Percentiles rank a stretch among this genome's conserved stretches.
Evolutionary conservation across 2,113 vertebrate species (phyloP).

Genomic region (Mobula hypostoma): DNA sequence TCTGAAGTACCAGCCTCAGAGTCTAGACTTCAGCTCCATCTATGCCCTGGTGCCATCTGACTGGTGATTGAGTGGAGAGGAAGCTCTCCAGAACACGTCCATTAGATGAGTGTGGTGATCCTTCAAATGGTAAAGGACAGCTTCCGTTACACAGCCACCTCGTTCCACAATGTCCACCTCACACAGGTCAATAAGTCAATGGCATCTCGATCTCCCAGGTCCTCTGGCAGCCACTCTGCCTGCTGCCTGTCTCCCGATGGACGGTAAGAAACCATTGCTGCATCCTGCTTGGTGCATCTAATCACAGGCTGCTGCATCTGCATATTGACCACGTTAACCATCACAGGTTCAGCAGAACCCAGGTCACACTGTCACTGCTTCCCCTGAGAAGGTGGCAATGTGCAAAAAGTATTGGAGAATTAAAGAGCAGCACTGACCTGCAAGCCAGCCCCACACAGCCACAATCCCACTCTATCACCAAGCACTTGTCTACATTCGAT

Average conservation of each 20-base stretch:
- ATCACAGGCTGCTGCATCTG: neutral
- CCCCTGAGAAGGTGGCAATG: fast-evolving
- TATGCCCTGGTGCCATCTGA: neutral
- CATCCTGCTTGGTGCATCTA: neutral
- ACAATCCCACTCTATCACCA: neutral
- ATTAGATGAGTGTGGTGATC: neutral
- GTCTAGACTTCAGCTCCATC: neutral
- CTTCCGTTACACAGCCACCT: neutral
- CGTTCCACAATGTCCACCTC: neutral
- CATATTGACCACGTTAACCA: neutral
- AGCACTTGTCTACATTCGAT: neutral
- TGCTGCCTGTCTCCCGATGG: neutral
- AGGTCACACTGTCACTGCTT: neutral
- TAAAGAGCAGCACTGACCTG: neutral
- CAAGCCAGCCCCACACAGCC: neutral
- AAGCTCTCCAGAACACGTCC: neutral
- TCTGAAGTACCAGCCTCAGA: neutral
- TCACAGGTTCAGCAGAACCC: neutral
- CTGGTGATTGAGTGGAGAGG: neutral
- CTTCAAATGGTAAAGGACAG: neutral
- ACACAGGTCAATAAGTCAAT: neutral
- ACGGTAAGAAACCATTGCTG: neutral
- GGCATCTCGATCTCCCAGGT: neutral
- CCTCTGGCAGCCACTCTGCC: neutral
- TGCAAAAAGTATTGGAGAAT: too few species aligned